Evolutionary conservation across 2,888 invertebrate species (phyloP).

Genomic region (Chironomus riparius): DNA sequence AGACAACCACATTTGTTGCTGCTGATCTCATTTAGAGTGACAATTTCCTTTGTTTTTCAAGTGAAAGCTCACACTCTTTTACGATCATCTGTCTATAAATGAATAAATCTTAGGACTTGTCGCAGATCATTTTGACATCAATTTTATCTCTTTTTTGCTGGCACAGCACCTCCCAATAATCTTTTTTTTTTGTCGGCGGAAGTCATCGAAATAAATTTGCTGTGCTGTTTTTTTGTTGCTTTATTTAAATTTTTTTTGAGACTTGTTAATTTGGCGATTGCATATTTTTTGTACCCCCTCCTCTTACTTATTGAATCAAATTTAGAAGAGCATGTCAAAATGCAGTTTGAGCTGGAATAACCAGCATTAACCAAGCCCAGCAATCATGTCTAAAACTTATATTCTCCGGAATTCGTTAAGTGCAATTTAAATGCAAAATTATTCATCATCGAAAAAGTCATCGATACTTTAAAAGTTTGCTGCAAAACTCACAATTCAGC

Average conservation of each 20-base stretch:
- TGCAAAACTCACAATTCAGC: conserved; percentile 33
- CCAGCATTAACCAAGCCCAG: not conserved
- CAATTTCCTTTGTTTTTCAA: conserved; percentile 26
- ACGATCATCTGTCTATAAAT: conserved; percentile 28
- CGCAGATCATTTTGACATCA: not conserved
- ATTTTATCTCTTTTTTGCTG: not conserved
- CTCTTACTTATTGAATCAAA: no score
- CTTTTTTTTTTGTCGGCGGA: not conserved
- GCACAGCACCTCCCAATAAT: not conserved
- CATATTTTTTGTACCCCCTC: no score
- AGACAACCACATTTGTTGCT: not conserved
- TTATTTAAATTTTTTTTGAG: no score
- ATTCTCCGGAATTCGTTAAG: not conserved
- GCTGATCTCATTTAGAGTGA: conserved; percentile 26
- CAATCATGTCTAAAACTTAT: not conserved
- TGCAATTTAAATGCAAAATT: not conserved
- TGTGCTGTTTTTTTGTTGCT: no score
- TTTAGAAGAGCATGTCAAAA: no score
- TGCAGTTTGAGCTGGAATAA: not conserved
- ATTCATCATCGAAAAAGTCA: not conserved
- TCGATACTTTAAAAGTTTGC: not conserved
- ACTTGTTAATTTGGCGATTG: no score
- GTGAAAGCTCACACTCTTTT: conserved; percentile 12
- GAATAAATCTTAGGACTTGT: not conserved
- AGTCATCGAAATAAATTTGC: no score